Conservation (phyloP, 2,888 invertebrate genomes). For the Timema cristinae region DNA sequence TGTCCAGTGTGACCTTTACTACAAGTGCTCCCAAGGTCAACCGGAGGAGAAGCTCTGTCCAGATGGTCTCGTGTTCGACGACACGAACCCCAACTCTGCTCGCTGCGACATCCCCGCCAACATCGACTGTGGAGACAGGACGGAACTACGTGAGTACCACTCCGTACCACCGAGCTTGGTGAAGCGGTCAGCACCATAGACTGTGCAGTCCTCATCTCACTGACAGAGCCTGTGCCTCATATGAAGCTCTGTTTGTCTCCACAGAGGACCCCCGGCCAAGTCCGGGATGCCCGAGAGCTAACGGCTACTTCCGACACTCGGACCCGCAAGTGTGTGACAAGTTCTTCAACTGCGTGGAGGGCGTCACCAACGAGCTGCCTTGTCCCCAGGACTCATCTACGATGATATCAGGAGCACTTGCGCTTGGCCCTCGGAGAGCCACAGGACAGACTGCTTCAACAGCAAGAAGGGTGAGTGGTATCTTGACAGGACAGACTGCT, state of each 20-base stretch:
- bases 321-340: constrained; percentile 71
- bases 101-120: constrained; percentile 73
- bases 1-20: constrained; percentile 75
- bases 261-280: constrained; percentile 70
- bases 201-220: constrained; percentile 19
- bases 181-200: too few species aligned
- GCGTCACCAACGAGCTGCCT: constrained; percentile 59
- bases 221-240: neutral
- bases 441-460: constrained; percentile 51
- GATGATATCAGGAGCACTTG: constrained; percentile 69
- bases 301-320: constrained; percentile 72
- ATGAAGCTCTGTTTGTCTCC: constrained; percentile 26
- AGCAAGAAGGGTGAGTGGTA: constrained; percentile 48
- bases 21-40: constrained; percentile 61
- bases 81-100: constrained; percentile 66
- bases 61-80: constrained; percentile 73
- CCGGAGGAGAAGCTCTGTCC: constrained; percentile 67
- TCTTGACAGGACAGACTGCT: too few species aligned
- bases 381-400: constrained; percentile 75
- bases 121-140: constrained; percentile 71
- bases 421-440: constrained; percentile 66
- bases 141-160: constrained; percentile 64
- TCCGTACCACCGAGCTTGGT: neutral
- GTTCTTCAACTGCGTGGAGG: constrained; percentile 75
- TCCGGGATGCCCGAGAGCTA: constrained; percentile 70